A percentile compares a stretch with the other conserved stretches of the same genome.
These are phyloP conservation scores for Hydroisotoma schaefferi DNA, from an alignment of 2,888 invertebrate species.

Conservation along the genomic window DNA sequence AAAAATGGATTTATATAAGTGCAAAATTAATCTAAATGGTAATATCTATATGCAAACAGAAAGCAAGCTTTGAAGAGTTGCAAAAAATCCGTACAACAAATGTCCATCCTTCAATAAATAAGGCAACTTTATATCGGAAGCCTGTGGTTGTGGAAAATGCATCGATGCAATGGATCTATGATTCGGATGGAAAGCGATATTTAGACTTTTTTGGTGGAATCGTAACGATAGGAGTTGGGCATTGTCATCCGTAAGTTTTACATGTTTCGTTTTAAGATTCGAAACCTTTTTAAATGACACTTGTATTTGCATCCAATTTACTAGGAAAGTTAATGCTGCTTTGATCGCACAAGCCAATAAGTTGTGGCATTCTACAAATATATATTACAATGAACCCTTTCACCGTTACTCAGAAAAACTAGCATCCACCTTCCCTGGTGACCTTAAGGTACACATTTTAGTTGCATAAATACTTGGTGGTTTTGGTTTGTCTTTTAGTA, in stretches of 20 bases:
- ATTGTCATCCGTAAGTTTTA: conserved; percentile 87
- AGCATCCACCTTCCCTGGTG: conserved; percentile 73
- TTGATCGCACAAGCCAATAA: conserved; percentile 72
- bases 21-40: neutral
- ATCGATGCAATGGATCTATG: conserved; percentile 88
- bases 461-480: neutral
- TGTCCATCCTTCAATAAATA: conserved; percentile 66
- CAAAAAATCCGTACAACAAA: conserved; percentile 58
- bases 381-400: conserved; percentile 84
- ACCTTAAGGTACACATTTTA: conserved; percentile 65
- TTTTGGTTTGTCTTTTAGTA: neutral
- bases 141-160: conserved; percentile 82
- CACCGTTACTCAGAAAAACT: conserved; percentile 86
- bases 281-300: neutral
- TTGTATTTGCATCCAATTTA: neutral
- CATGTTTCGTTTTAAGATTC: neutral
- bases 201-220: conserved; percentile 95
- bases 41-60: neutral
- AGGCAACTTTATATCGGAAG: conserved; percentile 71
- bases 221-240: conserved; percentile 94
- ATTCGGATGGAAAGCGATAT: conserved; percentile 78
- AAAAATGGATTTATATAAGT: neutral
- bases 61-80: conserved; percentile 53
- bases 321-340: conserved; percentile 77
- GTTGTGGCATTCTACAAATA: conserved; percentile 88